Conservation (phyloP, 2,113 vertebrate genomes). For the Pseudonaja textilis region DNA sequence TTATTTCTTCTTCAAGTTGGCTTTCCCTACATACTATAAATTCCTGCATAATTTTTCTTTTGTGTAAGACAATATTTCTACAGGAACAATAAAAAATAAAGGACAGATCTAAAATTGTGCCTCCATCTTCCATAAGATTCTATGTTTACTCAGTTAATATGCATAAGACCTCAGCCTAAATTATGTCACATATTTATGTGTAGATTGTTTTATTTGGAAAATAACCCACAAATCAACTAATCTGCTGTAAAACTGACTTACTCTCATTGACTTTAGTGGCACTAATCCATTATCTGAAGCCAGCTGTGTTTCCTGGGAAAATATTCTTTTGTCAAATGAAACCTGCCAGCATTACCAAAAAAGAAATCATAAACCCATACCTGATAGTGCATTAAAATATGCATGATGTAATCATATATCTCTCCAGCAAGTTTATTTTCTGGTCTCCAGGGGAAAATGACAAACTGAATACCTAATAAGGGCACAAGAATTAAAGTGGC, state of each 20-base stretch:
- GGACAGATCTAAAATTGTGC: background rate
- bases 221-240: conserved; percentile 19
- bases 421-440: conserved; percentile 88
- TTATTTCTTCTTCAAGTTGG: background rate
- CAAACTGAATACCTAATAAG: conserved; percentile 93
- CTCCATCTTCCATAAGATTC: background rate
- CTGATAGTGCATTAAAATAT: conserved; percentile 97
- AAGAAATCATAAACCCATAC: conserved; percentile 62
- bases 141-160: background rate
- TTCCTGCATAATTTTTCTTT: background rate
- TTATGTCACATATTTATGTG: conserved; percentile 1
- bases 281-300: conserved; percentile 19
- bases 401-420: conserved; percentile 95
- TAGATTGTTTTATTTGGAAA: background rate
- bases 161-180: background rate
- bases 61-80: background rate
- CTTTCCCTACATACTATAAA: background rate
- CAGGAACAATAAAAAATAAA: background rate
- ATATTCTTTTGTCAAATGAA: conserved; percentile 18
- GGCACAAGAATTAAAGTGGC: conserved; percentile 95
- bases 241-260: background rate
- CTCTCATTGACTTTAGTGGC: conserved; percentile 6
- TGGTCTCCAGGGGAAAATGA: conserved; percentile 95
- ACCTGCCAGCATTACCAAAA: background rate
- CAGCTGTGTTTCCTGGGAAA: conserved; percentile 17